A percentile compares a stretch with the other conserved stretches of the same genome.
phyloP scores from a whole-genome alignment of 2,888 invertebrate species.

The Panopea generosa region DNA sequence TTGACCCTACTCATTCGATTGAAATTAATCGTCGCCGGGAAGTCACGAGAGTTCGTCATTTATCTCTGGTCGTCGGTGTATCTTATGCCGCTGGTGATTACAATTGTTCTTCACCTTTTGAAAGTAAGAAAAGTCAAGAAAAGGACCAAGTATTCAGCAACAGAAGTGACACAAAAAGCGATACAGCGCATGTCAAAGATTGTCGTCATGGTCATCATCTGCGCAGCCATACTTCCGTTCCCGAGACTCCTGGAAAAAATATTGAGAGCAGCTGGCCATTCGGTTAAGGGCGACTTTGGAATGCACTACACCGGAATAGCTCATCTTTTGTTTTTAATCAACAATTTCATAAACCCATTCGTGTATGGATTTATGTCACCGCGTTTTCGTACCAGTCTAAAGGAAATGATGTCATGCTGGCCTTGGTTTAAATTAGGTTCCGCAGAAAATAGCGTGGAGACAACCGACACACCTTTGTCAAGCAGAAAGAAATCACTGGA shows the following conservation, averaged over 20 bases:
- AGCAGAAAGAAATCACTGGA: constrained; percentile 18
- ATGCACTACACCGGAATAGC: constrained; percentile 39
- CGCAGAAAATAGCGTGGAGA: constrained; percentile 36
- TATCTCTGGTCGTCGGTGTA: constrained; percentile 44
- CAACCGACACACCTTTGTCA: constrained; percentile 44
- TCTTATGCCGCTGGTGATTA: constrained; percentile 48
- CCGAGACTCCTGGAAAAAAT: constrained; percentile 42
- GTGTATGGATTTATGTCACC: constrained; percentile 51
- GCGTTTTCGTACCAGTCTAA: constrained; percentile 45
- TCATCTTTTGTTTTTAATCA: constrained; percentile 37
- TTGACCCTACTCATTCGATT: constrained; percentile 16
- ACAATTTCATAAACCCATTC: constrained; percentile 54
- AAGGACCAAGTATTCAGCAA: constrained; percentile 35
- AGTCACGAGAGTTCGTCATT: constrained; percentile 32
- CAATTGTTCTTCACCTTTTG: constrained; percentile 31
- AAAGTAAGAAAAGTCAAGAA: constrained; percentile 38
- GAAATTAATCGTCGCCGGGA: constrained; percentile 15
- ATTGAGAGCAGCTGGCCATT: constrained; percentile 9
- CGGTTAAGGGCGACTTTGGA: constrained; percentile 23
- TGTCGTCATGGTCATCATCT: constrained; percentile 48
- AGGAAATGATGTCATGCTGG: constrained; percentile 18
- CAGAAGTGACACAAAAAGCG: constrained; percentile 37
- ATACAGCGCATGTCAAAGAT: constrained; percentile 57
- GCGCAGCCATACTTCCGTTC: constrained; percentile 51
- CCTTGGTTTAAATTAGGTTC: not conserved